Evolutionary conservation across 2,888 invertebrate genomes (phyloP).

Genomic region (Leucania comma): DNA sequence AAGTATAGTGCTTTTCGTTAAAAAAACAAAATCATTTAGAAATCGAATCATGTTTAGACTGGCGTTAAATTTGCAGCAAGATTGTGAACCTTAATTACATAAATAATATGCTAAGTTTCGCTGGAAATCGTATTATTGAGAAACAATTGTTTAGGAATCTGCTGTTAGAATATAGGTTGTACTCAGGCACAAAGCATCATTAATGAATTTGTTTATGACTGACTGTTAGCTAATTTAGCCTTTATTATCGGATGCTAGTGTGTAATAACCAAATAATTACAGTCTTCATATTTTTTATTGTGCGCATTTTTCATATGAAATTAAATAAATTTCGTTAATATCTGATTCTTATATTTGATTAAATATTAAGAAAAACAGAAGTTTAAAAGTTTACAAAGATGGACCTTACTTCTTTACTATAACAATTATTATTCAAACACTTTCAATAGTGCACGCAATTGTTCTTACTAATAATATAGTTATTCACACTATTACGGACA

Average conservation of each 20-base stretch:
- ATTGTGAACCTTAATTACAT: neutral
- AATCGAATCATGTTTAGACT: conserved; percentile 10
- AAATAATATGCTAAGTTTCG: conserved; percentile 4
- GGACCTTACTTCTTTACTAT: neutral
- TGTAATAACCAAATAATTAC: neutral
- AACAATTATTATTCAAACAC: conserved; percentile 19
- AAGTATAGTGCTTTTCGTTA: conserved; percentile 42
- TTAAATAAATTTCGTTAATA: neutral
- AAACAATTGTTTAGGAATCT: neutral
- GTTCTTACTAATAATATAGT: conserved; percentile 6
- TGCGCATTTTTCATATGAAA: neutral
- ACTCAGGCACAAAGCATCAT: neutral
- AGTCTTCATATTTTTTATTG: neutral
- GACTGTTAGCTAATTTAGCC: neutral
- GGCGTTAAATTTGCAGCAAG: conserved; percentile 1
- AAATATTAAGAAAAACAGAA: neutral
- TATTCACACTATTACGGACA: neutral
- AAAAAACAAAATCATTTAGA: conserved; percentile 5
- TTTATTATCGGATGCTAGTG: neutral
- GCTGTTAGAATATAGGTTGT: neutral
- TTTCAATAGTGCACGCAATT: conserved; percentile 18
- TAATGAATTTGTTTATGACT: neutral
- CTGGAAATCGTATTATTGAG: neutral
- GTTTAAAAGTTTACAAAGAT: conserved; percentile 1
- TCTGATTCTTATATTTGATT: neutral